Conservation (phyloP, 2,888 invertebrate genomes). For the Taphrorychus bicolor region DNA sequence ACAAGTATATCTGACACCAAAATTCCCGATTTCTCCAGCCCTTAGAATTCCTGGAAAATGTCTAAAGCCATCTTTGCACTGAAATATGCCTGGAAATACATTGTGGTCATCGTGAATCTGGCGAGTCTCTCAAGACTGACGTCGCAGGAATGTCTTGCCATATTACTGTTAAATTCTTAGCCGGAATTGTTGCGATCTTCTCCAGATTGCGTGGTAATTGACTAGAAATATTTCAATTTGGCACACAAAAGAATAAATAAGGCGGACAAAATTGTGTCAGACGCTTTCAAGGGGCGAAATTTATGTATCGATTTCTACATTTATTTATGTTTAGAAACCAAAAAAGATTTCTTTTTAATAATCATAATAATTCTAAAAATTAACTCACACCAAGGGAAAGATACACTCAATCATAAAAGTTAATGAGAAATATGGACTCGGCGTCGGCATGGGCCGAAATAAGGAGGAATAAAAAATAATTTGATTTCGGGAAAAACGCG, state of each 20-base stretch:
- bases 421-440: slow-evolving; percentile 38
- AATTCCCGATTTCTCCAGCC: not conserved
- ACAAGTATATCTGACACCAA: not conserved
- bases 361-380: slow-evolving; percentile 19
- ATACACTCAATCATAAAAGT: slow-evolving; percentile 36
- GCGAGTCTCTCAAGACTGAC: slow-evolving; percentile 49
- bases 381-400: slow-evolving; percentile 28
- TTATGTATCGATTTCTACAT: too few species aligned
- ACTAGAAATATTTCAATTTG: slow-evolving; percentile 40
- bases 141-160: slow-evolving; percentile 54
- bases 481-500: slow-evolving; percentile 33
- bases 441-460: slow-evolving; percentile 2
- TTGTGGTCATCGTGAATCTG: slow-evolving; percentile 49
- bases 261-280: slow-evolving; percentile 26
- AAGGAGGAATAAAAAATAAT: slow-evolving; percentile 39
- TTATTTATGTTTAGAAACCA: too few species aligned
- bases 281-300: not conserved
- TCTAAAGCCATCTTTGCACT: not conserved
- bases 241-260: slow-evolving; percentile 34
- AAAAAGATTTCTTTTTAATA: not conserved
- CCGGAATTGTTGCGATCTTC: slow-evolving; percentile 53
- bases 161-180: slow-evolving; percentile 57
- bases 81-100: slow-evolving; percentile 32
- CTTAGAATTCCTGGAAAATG: not conserved
- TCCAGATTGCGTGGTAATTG: slow-evolving; percentile 46